These are phyloP conservation scores for Barbus barbus DNA, from an alignment of 2,113 vertebrate genomes.

Conservation along the genomic window DNA sequence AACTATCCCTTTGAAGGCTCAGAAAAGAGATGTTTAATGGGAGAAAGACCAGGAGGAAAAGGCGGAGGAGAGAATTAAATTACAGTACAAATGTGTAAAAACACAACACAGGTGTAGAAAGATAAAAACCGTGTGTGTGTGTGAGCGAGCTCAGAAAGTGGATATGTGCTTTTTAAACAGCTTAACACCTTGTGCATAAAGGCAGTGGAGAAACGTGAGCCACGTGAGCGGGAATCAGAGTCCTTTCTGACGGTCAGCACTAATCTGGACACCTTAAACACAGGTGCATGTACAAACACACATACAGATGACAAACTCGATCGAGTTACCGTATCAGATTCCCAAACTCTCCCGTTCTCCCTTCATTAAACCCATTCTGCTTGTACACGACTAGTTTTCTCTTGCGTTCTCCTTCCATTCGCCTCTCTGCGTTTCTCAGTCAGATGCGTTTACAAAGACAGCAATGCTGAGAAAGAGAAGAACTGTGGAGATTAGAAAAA, in stretches of 20 bases:
- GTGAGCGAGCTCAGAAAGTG: conserved; percentile 63
- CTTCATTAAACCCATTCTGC: conserved; percentile 14
- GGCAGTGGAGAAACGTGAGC: conserved; percentile 69
- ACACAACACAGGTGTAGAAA: conserved; percentile 26
- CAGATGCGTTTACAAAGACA: conserved; percentile 23
- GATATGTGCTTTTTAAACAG: conserved; percentile 74
- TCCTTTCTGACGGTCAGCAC: conserved; percentile 14
- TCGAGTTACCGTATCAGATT: conserved; percentile 32
- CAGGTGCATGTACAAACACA: conserved; percentile 37
- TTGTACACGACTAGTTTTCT: not conserved
- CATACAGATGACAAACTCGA: conserved; percentile 19
- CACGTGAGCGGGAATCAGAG: conserved; percentile 7
- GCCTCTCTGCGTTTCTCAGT: not conserved
- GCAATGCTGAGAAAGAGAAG: not conserved
- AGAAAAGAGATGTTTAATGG: not conserved
- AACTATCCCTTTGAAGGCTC: not conserved
- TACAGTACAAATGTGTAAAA: conserved; percentile 16
- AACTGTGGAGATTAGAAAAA: conserved; percentile 27
- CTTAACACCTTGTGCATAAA: conserved; percentile 74
- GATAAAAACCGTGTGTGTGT: conserved; percentile 41
- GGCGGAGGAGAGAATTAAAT: conserved; percentile 38
- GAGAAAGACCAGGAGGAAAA: conserved; percentile 8
- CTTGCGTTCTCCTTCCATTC: not conserved
- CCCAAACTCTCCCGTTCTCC: conserved; percentile 4
- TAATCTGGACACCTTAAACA: conserved; percentile 37